Conservation (phyloP, 2,113 vertebrate species). For the Erinaceus europaeus region DNA sequence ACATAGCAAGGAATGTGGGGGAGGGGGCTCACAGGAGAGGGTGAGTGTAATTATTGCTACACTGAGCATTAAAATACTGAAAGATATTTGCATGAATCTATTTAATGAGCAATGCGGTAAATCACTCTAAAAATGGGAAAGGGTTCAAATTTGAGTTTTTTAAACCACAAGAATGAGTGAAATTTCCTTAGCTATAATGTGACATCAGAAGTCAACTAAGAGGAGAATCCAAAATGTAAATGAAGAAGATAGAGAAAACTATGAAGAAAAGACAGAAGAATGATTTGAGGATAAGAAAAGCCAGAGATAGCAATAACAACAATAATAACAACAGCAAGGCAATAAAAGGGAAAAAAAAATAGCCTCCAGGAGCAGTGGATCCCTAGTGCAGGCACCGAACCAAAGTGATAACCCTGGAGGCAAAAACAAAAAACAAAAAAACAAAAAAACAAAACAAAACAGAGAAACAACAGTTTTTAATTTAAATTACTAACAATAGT, state of each 20-base stretch:
- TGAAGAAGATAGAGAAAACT: neutral
- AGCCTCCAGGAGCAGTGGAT: too few relatives aligned
- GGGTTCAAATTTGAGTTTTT: conserved; percentile 13
- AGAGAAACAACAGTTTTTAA: too few relatives aligned
- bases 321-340: neutral
- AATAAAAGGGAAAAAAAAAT: too few relatives aligned
- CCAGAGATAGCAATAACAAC: neutral
- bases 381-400: too few relatives aligned
- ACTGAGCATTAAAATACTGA: neutral
- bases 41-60: neutral
- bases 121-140: conserved; percentile 28
- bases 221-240: conserved; percentile 22
- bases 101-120: conserved; percentile 7
- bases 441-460: too few relatives aligned
- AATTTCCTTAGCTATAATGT: neutral
- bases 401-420: too few relatives aligned
- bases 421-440: too few relatives aligned
- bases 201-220: neutral
- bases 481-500: too few relatives aligned
- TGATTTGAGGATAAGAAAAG: neutral
- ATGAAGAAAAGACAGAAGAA: neutral
- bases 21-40: neutral
- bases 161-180: neutral
- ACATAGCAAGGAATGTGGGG: neutral
- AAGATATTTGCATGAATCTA: neutral